Evolutionary conservation across 1,140 invertebrate genomes (phyloP), one percentile per base, ranked within the genome.

Genomic region (Eurosta solidaginis): DNA sequence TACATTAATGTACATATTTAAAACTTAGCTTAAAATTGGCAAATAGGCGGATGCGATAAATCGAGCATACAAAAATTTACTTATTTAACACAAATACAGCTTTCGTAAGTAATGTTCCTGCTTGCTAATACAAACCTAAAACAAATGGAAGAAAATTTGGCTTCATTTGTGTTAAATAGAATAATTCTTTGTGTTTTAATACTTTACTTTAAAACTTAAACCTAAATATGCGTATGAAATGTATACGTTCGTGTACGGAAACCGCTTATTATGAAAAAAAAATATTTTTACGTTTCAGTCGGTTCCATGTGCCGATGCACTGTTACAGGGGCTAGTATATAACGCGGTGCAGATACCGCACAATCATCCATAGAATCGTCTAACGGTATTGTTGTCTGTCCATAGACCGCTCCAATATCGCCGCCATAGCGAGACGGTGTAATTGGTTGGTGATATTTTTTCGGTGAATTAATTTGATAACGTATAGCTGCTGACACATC

Each of bases 281-380:
- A 42, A 3, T 0, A 27, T 3, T 22, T 40, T 83, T 86, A 86
- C 81, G 85, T 82, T 49, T 86, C 85, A 80, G 84, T 90, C 25
- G 92, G 91, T 87, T 94, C 93, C 93, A 94, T 94, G 82, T 94
- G 91, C 81, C 93, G 90, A 87, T 97, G 96, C 54, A 97, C 95
- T 44, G 95, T 96, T 25, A 96, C 96, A 49, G 95, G 94, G 17
- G 94, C 95, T 81, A 96, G 89, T 50, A 97, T 91, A 87, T 92
- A 88, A 83, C 78, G 84, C 52, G 81, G 78, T 22, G 79, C 78
- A 20, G 74, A n/a, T n/a, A n/a, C 79, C 74, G 59, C 36, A 36
- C 47, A 54, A 20, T 49, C 47, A 17, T 82, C 81, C 9, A 63
- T 74, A 2, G 77, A 33, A 45, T 76, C 78, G 45, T 79, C 79